A percentile compares a stretch with the other conserved stretches of the same genome.
Conservation (phyloP, 2,888 invertebrate species). For the Xestobium rufovillosum region DNA sequence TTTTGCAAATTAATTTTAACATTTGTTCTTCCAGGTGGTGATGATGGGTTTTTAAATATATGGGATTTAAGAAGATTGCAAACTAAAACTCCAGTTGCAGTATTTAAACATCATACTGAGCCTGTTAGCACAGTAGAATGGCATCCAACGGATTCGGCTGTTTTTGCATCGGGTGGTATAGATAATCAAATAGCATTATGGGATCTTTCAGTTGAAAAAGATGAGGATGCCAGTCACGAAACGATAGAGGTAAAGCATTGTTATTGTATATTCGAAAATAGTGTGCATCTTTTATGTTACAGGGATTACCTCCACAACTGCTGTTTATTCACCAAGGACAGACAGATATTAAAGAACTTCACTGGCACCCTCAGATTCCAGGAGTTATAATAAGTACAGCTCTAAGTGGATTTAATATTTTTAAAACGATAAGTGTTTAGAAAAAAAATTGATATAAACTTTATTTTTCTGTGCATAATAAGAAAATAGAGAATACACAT, state of each 20-base stretch:
- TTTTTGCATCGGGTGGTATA: slow-evolving; percentile 86
- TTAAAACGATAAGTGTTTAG: slow-evolving; percentile 95
- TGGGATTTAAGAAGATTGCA: slow-evolving; percentile 92
- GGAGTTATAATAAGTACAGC: slow-evolving; percentile 93
- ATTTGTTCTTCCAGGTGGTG: slow-evolving; percentile 62
- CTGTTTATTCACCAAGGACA: slow-evolving; percentile 98
- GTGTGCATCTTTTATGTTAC: slow-evolving; percentile 32
- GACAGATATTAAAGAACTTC: slow-evolving; percentile 94
- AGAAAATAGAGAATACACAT: too few species aligned
- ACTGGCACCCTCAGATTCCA: slow-evolving; percentile 96
- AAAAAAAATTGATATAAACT: slow-evolving; percentile 3
- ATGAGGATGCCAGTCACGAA: slow-evolving; percentile 52
- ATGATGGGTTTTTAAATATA: slow-evolving; percentile 88
- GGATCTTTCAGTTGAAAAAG: slow-evolving; percentile 90
- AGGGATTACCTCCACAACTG: slow-evolving; percentile 87
- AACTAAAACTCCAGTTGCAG: slow-evolving; percentile 72
- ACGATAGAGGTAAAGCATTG: slow-evolving; percentile 42
- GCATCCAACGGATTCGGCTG: slow-evolving; percentile 89
- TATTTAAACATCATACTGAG: slow-evolving; percentile 90
- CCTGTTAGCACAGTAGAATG: slow-evolving; percentile 96
- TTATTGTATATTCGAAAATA: slow-evolving; percentile 10
- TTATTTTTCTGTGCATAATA: background rate
- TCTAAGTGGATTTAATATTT: slow-evolving; percentile 91
- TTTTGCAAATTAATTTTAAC: slow-evolving; percentile 8
- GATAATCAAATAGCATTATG: slow-evolving; percentile 95